phyloP scores from a whole-genome alignment of 2,888 invertebrate species.

The Hydropsyche betteni region DNA sequence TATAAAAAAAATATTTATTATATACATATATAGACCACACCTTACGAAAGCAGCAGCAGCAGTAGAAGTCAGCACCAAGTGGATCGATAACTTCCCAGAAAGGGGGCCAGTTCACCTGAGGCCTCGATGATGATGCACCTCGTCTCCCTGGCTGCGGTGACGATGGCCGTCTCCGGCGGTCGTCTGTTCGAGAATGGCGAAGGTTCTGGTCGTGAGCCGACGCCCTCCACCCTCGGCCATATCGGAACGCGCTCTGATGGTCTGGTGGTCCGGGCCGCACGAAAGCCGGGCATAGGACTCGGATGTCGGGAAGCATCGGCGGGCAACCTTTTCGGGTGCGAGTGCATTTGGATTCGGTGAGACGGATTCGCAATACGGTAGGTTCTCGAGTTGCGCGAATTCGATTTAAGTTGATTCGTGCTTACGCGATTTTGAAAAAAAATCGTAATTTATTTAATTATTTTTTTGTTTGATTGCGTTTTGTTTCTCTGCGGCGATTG shows the following conservation, averaged over 20 bases:
- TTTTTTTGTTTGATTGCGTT: too few relatives aligned
- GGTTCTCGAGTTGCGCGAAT: too few relatives aligned
- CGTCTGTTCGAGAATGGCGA: too few relatives aligned
- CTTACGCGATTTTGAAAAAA: too few relatives aligned
- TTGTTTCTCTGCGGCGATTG: too few relatives aligned
- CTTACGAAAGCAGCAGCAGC: neutral
- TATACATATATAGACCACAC: too few relatives aligned
- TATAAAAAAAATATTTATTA: too few relatives aligned
- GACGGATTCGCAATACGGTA: too few relatives aligned
- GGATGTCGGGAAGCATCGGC: neutral
- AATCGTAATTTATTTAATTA: too few relatives aligned
- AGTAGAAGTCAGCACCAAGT: neutral
- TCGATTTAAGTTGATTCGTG: too few relatives aligned
- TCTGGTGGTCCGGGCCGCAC: neutral
- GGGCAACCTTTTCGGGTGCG: neutral
- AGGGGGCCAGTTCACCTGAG: constrained; percentile 4
- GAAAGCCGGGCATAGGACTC: neutral
- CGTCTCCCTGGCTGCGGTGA: neutral
- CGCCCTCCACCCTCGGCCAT: constrained; percentile 22
- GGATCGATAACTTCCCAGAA: neutral
- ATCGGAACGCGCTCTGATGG: neutral
- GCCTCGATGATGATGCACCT: neutral
- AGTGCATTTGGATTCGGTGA: too few relatives aligned
- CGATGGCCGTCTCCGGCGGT: neutral
- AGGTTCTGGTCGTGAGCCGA: neutral